Evolutionary conservation across 2,888 invertebrate genomes (phyloP), one percentile per base, ranked within the genome.

Genomic region (Drosophila koepferae): DNA sequence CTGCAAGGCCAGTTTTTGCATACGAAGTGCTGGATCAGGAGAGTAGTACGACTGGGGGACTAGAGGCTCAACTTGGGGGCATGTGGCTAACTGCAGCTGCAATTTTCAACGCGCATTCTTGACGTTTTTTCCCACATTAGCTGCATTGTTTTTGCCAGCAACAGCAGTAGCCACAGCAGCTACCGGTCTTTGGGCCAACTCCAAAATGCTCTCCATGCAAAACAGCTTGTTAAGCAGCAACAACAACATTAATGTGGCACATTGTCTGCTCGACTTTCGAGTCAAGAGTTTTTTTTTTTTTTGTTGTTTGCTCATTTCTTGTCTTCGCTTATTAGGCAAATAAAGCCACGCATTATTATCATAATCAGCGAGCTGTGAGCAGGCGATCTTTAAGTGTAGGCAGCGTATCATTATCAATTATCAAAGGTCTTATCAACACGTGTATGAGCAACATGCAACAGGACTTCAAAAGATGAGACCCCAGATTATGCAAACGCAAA

Each of bases 61-160:
- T 14, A 20, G 43, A 0, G 16, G 38, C 54, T 54, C 20, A 23
- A 28, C 55, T 14, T 31, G 28, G 58, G 9, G 38, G 56, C 43
- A 54, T 53, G 48, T 16, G 6, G 40, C 40, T 8, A 48, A 28
- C 48, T 60, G 36, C 40, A 55, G 40, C 46, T 83, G 86, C 85
- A 88, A 86, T 86, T 74, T 78, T 80, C 71, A 66, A 86, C 82
- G 80, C 81, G 82, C 88, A 90, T 88, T 91, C 91, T 90, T 91
- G 88, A 88, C 91, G 89, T 84, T 89, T 91, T 91, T 91, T 91
- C 91, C 91, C 91, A 91, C 91, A 91, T 91, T 91, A 91, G 82
- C 61, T 74, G 79, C 90, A 89, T 87, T 86, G 86, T 89, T 89
- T 71, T 62, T 68, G 58, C 36, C 49, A 49, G 49, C 53, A 34